These are phyloP conservation scores for Hemistola chrysoprasaria DNA, from an alignment of 2,888 invertebrate species.

Conservation along the genomic window DNA sequence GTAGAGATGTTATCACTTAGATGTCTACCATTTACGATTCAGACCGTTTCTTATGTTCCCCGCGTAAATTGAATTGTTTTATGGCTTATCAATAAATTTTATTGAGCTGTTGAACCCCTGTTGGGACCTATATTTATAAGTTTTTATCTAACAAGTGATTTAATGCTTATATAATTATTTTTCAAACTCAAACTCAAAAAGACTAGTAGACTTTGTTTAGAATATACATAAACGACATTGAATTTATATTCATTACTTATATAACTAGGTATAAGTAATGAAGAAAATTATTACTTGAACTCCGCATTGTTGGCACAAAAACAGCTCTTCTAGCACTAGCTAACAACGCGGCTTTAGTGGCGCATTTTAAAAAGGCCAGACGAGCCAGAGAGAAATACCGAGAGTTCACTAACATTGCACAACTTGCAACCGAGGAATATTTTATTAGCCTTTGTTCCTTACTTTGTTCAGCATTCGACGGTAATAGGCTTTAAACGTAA, in stretches of 20 bases:
- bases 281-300: constrained; percentile 4
- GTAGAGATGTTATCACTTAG: constrained; percentile 19
- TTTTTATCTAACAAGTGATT: constrained; percentile 16
- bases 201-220: too few relatives aligned
- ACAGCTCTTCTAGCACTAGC: constrained; percentile 9
- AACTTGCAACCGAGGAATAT: constrained; percentile 18
- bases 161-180: constrained; percentile 10
- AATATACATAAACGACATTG: too few relatives aligned
- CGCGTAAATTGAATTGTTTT: constrained; percentile 41
- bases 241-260: too few relatives aligned
- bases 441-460: constrained; percentile 29
- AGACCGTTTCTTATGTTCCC: constrained; percentile 7
- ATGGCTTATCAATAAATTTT: constrained; percentile 33
- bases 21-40: constrained; percentile 15
- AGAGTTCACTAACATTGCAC: constrained; percentile 19
- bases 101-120: constrained; percentile 29
- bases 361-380: constrained; percentile 19
- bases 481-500: too few relatives aligned
- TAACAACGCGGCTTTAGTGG: constrained; percentile 11
- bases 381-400: constrained; percentile 11
- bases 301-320: constrained; percentile 14
- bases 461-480: constrained; percentile 26
- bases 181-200: too few relatives aligned
- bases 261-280: background rate
- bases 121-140: constrained; percentile 13